A percentile compares a stretch with the other conserved stretches of the same genome.
These are phyloP conservation scores for Nothocercus nigrocapillus DNA, from an alignment of 2,113 vertebrate genomes.

Conservation along the genomic window DNA sequence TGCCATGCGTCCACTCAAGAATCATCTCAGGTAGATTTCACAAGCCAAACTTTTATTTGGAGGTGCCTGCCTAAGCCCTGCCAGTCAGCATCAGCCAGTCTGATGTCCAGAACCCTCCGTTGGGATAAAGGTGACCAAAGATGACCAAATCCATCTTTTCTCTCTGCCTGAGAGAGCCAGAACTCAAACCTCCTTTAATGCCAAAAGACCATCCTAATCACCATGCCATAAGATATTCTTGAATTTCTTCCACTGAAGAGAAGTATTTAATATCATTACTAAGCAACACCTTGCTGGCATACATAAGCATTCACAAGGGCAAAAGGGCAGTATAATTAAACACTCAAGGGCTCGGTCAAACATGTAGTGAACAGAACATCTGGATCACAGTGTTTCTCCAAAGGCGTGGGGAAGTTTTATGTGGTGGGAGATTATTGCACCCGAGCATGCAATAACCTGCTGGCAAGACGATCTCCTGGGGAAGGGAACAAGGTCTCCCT, in stretches of 20 bases:
- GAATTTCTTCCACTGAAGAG: not conserved
- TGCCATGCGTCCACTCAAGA: not conserved
- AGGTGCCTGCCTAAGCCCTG: not conserved
- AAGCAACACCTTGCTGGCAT: not conserved
- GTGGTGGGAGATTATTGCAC: rapidly evolving
- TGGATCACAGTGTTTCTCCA: not conserved
- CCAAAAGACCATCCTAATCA: not conserved
- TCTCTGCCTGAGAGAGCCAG: not conserved
- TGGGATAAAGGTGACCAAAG: not conserved
- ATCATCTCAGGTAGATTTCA: not conserved
- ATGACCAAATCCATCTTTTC: not conserved
- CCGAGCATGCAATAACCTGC: not conserved
- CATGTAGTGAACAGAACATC: not conserved
- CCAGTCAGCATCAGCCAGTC: not conserved
- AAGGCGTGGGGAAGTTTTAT: not conserved
- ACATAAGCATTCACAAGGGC: not conserved
- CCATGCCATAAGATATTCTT: not conserved
- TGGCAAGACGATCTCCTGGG: not conserved
- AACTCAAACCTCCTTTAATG: not conserved
- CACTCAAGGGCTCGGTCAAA: not conserved
- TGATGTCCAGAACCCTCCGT: not conserved
- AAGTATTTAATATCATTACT: not conserved
- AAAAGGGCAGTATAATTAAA: not conserved
- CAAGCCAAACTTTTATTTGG: not conserved
- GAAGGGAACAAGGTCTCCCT: not conserved